These are phyloP conservation scores for Streblospio benedicti DNA, from an alignment of 1,140 invertebrate genomes.

Conservation along the genomic window DNA sequence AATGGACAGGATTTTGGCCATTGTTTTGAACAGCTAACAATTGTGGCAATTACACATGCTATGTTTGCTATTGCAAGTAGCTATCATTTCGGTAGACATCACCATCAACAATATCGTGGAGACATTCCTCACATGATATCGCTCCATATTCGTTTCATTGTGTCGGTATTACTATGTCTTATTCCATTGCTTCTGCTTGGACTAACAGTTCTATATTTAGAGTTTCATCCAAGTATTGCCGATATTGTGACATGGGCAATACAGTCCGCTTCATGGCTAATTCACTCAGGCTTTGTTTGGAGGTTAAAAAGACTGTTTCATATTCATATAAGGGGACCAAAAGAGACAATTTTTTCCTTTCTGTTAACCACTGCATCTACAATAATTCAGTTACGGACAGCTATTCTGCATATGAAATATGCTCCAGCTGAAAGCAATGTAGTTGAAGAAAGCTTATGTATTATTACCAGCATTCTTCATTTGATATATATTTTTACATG, in stretches of 20 bases:
- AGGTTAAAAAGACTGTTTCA: conserved; percentile 55
- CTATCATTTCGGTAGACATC: conserved; percentile 62
- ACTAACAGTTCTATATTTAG: conserved; percentile 15
- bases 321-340: conserved; percentile 60
- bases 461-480: conserved; percentile 27
- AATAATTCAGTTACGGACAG: conserved; percentile 38
- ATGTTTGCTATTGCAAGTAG: conserved; percentile 63
- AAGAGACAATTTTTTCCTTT: conserved; percentile 59
- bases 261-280: conserved; percentile 64
- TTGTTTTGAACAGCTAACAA: conserved; percentile 69
- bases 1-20: conserved; percentile 56
- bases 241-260: conserved; percentile 62
- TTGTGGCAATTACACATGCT: conserved; percentile 53
- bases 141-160: conserved; percentile 56
- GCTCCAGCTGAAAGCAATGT: conserved; percentile 46
- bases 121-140: conserved; percentile 54
- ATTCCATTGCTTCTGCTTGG: conserved; percentile 56
- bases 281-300: conserved; percentile 66
- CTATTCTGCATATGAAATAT: conserved; percentile 25
- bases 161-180: conserved; percentile 55
- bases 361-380: conserved; percentile 56
- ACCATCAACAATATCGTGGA: conserved; percentile 51
- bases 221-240: conserved; percentile 48
- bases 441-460: conserved; percentile 43
- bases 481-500: conserved; percentile 36